phyloP scores from a whole-genome alignment of 2,888 invertebrate species.

The Merodon equestris region DNA sequence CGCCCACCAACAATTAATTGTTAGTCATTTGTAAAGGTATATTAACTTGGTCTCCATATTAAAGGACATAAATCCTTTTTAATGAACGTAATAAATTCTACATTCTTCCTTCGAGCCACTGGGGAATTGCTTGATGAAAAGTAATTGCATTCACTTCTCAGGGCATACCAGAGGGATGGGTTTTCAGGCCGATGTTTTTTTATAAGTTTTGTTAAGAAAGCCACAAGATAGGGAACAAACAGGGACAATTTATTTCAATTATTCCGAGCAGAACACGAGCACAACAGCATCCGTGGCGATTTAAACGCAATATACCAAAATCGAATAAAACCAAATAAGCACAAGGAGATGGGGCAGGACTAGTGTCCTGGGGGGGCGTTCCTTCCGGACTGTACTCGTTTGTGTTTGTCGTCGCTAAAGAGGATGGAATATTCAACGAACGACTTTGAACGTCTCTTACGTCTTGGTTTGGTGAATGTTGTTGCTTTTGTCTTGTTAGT shows the following conservation, averaged over 20 bases:
- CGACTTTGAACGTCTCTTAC: conserved; percentile 24
- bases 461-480: conserved; percentile 29
- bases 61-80: conserved; percentile 28
- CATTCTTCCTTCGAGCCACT: background rate
- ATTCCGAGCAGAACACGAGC: background rate
- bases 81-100: conserved; percentile 33
- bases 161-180: background rate
- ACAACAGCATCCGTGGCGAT: background rate
- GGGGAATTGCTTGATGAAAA: conserved; percentile 6
- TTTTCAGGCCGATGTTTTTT: background rate
- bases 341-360: too few relatives aligned
- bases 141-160: background rate
- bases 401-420: too few relatives aligned
- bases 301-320: conserved; percentile 31
- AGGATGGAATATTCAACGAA: conserved; percentile 9
- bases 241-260: conserved; percentile 28
- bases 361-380: too few relatives aligned
- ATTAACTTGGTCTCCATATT: conserved; percentile 24
- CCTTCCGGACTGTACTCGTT: too few relatives aligned
- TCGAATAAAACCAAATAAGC: conserved; percentile 21
- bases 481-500: conserved; percentile 3
- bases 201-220: background rate
- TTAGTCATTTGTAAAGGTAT: conserved; percentile 25
- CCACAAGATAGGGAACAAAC: background rate
- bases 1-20: conserved; percentile 22